These are phyloP conservation scores for Vanessa cardui DNA, from an alignment of 2,888 invertebrate genomes.

Conservation along the genomic window DNA sequence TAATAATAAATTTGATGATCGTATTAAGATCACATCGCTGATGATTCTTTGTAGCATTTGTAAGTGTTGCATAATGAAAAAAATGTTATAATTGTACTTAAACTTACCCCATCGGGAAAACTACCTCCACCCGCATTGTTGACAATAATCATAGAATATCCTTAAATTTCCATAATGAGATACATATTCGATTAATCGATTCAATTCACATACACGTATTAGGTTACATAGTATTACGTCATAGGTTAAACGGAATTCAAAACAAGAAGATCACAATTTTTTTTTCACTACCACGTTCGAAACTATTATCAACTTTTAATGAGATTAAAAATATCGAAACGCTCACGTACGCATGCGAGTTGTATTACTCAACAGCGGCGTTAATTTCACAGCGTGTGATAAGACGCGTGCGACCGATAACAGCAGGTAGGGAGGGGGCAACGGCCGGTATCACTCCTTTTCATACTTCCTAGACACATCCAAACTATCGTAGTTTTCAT, in stretches of 20 bases:
- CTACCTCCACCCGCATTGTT: constrained; percentile 28
- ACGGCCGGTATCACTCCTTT: constrained; percentile 42
- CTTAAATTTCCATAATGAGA: constrained; percentile 4
- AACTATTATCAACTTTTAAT: constrained; percentile 24
- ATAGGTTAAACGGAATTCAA: neutral
- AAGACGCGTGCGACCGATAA: constrained; percentile 50
- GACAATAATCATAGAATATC: constrained; percentile 30
- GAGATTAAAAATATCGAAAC: constrained; percentile 26
- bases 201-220: neutral
- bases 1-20: too few species aligned
- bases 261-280: constrained; percentile 12
- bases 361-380: constrained; percentile 39
- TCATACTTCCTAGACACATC: constrained; percentile 18
- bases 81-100: neutral
- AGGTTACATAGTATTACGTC: constrained; percentile 28
- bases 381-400: constrained; percentile 47
- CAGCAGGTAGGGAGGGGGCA: constrained; percentile 43
- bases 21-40: too few species aligned
- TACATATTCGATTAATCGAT: neutral
- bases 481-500: neutral
- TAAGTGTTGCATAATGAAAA: too few species aligned
- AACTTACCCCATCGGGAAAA: constrained; percentile 34
- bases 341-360: constrained; percentile 32
- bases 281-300: constrained; percentile 27
- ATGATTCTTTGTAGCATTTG: too few species aligned